Evolutionary conservation across 2,797 vertebrate genomes (phyloP).

Genomic region (Geotria australis): DNA sequence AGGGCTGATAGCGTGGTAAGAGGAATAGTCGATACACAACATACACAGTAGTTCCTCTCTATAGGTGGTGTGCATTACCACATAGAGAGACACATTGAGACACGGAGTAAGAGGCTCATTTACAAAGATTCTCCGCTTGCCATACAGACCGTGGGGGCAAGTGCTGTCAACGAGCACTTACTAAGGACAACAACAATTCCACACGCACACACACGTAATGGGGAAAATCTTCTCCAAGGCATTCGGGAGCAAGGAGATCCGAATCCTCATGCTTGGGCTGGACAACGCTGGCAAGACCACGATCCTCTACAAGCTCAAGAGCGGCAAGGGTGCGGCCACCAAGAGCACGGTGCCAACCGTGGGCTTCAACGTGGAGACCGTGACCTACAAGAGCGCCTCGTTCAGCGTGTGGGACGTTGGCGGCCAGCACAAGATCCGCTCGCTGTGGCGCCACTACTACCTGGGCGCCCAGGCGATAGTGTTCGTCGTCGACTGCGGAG

Average conservation of each 20-base stretch:
- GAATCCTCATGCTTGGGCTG: slow-evolving; percentile 1
- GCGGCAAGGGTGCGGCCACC: neutral
- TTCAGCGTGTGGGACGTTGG: slow-evolving; percentile 1
- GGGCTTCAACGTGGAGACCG: slow-evolving; percentile 1
- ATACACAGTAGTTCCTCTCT: too few relatives aligned
- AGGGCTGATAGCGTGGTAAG: too few relatives aligned
- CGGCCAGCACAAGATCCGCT: slow-evolving; percentile 1
- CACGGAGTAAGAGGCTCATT: too few relatives aligned
- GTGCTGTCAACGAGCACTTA: too few relatives aligned
- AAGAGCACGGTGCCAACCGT: neutral
- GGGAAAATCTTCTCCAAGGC: neutral
- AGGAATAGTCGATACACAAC: too few relatives aligned
- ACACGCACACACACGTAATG: neutral
- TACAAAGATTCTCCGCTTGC: too few relatives aligned
- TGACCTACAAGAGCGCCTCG: neutral
- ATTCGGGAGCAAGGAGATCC: slow-evolving; percentile 1
- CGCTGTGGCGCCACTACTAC: slow-evolving; percentile 1
- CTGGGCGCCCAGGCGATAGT: slow-evolving; percentile 1
- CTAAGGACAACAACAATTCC: too few relatives aligned
- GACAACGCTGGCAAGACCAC: slow-evolving; percentile 1
- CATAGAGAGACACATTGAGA: too few relatives aligned
- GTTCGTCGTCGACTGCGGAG: slow-evolving; percentile 1
- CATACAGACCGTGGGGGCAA: too few relatives aligned
- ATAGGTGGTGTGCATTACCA: too few relatives aligned
- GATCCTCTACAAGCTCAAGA: neutral